Base-by-base conservation (phyloP, 2,888 invertebrate genomes). In the Mayetiola destructor region DNA sequence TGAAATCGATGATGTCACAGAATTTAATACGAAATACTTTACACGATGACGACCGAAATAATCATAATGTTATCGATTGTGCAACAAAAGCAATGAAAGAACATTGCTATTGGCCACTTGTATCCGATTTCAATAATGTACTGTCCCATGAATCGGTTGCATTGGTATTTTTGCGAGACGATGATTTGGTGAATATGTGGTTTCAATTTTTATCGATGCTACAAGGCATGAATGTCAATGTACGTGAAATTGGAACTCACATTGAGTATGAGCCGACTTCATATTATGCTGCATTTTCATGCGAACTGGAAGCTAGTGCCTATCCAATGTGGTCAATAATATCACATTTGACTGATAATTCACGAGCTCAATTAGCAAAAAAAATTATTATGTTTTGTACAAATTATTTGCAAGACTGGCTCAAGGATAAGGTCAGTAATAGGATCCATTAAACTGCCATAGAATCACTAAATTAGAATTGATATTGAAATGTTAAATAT, bases 291-390 rank as follows among this genome's bases (percentile, higher is more conserved):
- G 94, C 96, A 30, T 97, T 96, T 76, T 92, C 93, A 60, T 95
- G 95, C 63, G 96, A 97, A 76, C 75, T 96, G 63, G 96, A 97
- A 75, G 93, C 94, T 23, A 92, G 92, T 65, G 92, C 95, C 14
- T 92, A 94, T 74, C 94, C 95, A 1, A 93, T 96, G 94, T 96
- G 95, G 95, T 91, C 93, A 14, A 80, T 96, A 59, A 85, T 94
- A 57, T 85, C 87, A 48, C 95, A 96, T 75, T 77, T 93, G 35
- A 80, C 82, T 60, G 85, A 84, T 66, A 77, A 80, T 9, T 77
- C 78, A 61, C 85, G 85, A 65, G 85, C 85, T 21, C 77, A 80
- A 61, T 76, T 88, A 39, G 88, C 89, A 55, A 79, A 81, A 62
- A 79, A 86, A 63, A 84, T 91, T 60, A 73, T 92, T 29, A 76